Percentiles rank a stretch among this genome's conserved stretches.
These are phyloP conservation scores for Opisthograptis luteolata DNA, from an alignment of 2,888 invertebrate genomes.

Conservation along the genomic window DNA sequence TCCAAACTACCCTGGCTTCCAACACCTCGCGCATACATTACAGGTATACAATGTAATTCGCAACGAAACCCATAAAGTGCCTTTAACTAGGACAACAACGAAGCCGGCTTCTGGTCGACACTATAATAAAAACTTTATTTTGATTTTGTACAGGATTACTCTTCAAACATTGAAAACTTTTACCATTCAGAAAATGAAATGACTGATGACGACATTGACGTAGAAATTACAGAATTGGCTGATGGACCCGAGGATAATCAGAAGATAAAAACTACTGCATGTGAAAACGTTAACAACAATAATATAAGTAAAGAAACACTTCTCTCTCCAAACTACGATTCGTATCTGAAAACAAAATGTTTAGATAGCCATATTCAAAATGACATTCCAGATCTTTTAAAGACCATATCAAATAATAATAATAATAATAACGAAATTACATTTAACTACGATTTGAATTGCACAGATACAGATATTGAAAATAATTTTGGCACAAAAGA, in stretches of 20 bases:
- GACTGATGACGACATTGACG: conserved; percentile 77
- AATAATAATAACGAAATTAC: conserved; percentile 58
- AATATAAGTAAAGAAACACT: conserved; percentile 51
- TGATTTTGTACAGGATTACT: conserved; percentile 73
- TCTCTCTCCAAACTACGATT: conserved; percentile 36
- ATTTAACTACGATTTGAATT: conserved; percentile 58
- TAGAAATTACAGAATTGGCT: conserved; percentile 65
- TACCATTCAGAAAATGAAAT: conserved; percentile 82
- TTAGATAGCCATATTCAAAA: conserved; percentile 55
- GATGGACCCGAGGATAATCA: conserved; percentile 56
- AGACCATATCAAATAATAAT: conserved; percentile 71
- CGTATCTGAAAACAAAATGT: conserved; percentile 38
- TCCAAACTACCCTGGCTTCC: conserved; percentile 93
- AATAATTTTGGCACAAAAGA: conserved; percentile 77
- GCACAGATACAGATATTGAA: conserved; percentile 72
- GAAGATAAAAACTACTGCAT: conserved; percentile 48
- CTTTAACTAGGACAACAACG: conserved; percentile 33
- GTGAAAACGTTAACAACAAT: conserved; percentile 70
- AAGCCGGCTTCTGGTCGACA: conserved; percentile 2
- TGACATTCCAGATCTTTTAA: conserved; percentile 75
- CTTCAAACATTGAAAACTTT: conserved; percentile 75
- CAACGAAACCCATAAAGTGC: conserved; percentile 51
- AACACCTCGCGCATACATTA: conserved; percentile 90
- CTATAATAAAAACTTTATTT: conserved; percentile 44
- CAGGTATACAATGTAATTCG: conserved; percentile 67